Evolutionary conservation across 2,113 vertebrate genomes (phyloP), one percentile per base, ranked within the genome.

Genomic region (Himantopus leucocephalus): DNA sequence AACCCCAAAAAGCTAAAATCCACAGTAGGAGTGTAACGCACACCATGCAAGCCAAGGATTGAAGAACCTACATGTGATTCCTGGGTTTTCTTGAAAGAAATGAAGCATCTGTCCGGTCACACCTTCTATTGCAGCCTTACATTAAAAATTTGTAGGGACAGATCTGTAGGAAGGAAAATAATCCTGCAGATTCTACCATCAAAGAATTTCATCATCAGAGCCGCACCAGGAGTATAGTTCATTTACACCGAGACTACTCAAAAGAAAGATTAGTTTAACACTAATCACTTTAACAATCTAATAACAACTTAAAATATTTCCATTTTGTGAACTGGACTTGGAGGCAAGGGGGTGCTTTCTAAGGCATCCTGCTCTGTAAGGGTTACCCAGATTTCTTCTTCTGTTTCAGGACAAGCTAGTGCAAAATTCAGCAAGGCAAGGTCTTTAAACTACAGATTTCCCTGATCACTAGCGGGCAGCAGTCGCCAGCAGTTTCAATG

Each of bases 11-110:
- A 32, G 19, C 12, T 32, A 55, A 94, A 92, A 74, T 19, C 39
- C 59, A 77, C 39, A 59, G 26, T 9, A 39, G 50, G 13, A 70
- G 12, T 0, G 0, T 43, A 64, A 60, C 3, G 10, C 24, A 63
- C 22, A 23, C 11, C 6, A 64, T 4, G 12, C 39, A 56, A 35
- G 18, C 63, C 63, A 60, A 84, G 24, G 35, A 62, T 4, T 2
- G 3, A 64, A 59, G 53, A 85, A 85, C 41, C 10, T 35, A 35
- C 26, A 47, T 0, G 0, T 16, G 29, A 18, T 64, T 85, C 62
- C 34, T 48, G 6, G 8, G 63, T 52, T 52, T 45, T 10, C 48
- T 74, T 12, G 30, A 70, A 73, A 88, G 67, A 91, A 91, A 47
- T 17, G 7, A 60, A 80, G 35, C 27, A 64, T 21, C 55, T 87